Evolutionary conservation across 2,888 invertebrate species (phyloP).

Genomic region (Drosophila vallismaia): DNA sequence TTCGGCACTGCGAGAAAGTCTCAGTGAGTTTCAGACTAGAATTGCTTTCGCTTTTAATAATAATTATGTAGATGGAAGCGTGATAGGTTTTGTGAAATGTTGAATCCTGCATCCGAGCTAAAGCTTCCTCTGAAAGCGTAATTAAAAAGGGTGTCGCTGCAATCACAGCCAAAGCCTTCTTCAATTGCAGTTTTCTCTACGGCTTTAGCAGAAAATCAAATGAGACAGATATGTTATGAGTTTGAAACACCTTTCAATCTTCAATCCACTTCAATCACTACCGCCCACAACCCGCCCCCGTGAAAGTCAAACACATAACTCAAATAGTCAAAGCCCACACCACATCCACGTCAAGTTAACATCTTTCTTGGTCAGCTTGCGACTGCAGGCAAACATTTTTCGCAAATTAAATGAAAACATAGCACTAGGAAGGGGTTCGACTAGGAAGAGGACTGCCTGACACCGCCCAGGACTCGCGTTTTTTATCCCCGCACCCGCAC

Average conservation of each 20-base stretch:
- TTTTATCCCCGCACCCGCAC: conserved; percentile 27
- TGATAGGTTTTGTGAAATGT: not conserved
- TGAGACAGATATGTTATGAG: not conserved
- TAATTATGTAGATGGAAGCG: not conserved
- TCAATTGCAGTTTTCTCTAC: not conserved
- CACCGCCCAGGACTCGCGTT: not conserved
- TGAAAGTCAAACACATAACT: not conserved
- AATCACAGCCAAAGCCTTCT: conserved; percentile 46
- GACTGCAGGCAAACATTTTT: conserved; percentile 77
- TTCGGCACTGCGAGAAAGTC: conserved; percentile 2
- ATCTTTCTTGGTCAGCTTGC: conserved; percentile 48
- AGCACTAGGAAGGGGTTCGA: not conserved
- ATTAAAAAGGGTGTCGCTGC: conserved; percentile 67
- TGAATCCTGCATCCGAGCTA: not conserved
- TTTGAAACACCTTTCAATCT: conserved; percentile 10
- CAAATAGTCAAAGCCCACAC: conserved; percentile 2
- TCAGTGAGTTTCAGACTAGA: not conserved
- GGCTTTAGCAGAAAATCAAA: not conserved
- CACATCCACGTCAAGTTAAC: conserved; percentile 10
- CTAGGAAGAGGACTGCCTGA: conserved; percentile 52
- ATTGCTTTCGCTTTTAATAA: not conserved
- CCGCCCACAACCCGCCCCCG: conserved; percentile 7
- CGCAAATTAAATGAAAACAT: conserved; percentile 83
- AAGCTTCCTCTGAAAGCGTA: conserved; percentile 39
- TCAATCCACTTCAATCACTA: conserved; percentile 30